A percentile compares a stretch with the other conserved stretches of the same genome.
phyloP scores from a whole-genome alignment of 2,888 invertebrate genomes.

The Cryptosula pallasiana region DNA sequence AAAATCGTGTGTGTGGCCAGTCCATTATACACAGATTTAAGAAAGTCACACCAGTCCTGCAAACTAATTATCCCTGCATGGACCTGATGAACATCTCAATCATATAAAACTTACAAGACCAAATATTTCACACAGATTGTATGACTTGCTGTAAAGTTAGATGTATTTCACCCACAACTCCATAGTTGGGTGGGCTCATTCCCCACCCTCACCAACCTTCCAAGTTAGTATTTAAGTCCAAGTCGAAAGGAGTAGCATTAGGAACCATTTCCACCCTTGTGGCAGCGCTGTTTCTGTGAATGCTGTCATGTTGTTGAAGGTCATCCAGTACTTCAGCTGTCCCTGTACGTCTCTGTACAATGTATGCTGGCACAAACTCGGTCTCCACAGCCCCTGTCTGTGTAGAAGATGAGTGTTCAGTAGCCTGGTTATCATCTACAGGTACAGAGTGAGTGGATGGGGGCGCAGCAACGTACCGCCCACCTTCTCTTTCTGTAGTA shows the following conservation, averaged over 20 bases:
- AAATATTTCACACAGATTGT: no score
- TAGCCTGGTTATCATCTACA: neutral
- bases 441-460: neutral
- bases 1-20: no score
- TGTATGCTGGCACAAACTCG: conserved; percentile 5
- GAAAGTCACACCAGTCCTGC: no score
- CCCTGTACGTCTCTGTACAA: neutral
- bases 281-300: neutral
- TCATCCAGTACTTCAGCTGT: neutral
- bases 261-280: neutral
- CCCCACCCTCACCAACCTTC: neutral
- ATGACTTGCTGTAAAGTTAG: no score
- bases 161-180: no score
- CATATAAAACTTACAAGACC: no score
- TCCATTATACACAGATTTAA: no score
- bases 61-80: no score
- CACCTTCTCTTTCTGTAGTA: neutral
- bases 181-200: no score
- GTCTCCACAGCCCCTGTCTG: conserved; percentile 16
- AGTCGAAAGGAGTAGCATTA: neutral
- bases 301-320: neutral
- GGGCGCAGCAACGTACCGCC: neutral
- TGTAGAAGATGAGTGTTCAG: neutral
- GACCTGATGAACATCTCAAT: no score
- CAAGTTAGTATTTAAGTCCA: no score